These are phyloP conservation scores for Parapsyche elsis DNA, from an alignment of 1,140 invertebrate genomes.

Conservation along the genomic window DNA sequence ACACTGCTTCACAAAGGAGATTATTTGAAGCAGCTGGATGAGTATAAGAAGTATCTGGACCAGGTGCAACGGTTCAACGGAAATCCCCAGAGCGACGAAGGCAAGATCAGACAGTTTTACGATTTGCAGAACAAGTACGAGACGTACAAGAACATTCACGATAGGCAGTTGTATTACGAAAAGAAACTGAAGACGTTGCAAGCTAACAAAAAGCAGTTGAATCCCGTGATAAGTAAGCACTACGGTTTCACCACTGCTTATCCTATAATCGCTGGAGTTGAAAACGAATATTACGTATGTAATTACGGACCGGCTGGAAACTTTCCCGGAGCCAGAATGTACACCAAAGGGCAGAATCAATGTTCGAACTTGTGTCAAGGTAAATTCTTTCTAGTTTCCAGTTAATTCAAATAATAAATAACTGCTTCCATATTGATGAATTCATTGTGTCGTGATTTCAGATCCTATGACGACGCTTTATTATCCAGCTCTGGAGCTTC, in stretches of 20 bases:
- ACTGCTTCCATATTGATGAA: neutral
- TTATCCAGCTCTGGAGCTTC: slow-evolving; percentile 47
- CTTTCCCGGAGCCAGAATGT: slow-evolving; percentile 49
- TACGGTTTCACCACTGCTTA: slow-evolving; percentile 39
- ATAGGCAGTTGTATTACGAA: slow-evolving; percentile 44
- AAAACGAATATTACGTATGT: slow-evolving; percentile 59
- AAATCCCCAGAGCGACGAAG: slow-evolving; percentile 28
- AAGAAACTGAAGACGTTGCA: slow-evolving; percentile 42
- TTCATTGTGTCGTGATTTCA: slow-evolving; percentile 31
- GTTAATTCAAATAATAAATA: too few species aligned
- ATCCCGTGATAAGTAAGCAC: slow-evolving; percentile 45
- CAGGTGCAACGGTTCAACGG: slow-evolving; percentile 26
- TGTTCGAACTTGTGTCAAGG: slow-evolving; percentile 47
- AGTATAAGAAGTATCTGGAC: slow-evolving; percentile 47
- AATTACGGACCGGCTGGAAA: slow-evolving; percentile 66
- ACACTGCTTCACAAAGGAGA: slow-evolving; percentile 27
- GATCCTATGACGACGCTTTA: slow-evolving; percentile 49
- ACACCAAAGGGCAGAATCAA: slow-evolving; percentile 47
- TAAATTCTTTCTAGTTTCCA: too few species aligned
- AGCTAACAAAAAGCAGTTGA: slow-evolving; percentile 47
- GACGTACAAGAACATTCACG: slow-evolving; percentile 37
- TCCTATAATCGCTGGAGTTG: slow-evolving; percentile 39
- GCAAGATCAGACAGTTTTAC: slow-evolving; percentile 23
- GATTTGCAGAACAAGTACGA: slow-evolving; percentile 45
- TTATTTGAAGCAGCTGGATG: slow-evolving; percentile 37